phyloP scores from a whole-genome alignment of 53 echinoderm and acorn worm species.

The Patiria pectinifera region DNA sequence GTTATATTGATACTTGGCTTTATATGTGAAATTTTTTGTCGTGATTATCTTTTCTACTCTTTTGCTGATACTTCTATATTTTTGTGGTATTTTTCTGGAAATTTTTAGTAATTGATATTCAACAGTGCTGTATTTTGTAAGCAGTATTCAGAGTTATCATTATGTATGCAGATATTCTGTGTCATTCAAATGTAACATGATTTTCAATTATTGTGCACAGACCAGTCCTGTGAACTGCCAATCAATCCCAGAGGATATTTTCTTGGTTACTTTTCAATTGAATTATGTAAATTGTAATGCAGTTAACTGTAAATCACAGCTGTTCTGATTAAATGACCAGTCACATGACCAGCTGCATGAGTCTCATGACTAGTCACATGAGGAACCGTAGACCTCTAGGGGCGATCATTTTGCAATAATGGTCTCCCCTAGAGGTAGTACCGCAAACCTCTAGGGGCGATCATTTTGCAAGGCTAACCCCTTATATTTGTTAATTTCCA shows the following conservation, averaged over 20 bases:
- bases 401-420: too few relatives aligned
- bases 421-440: too few relatives aligned
- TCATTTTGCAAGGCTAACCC: too few relatives aligned
- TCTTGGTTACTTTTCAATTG: background rate
- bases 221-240: background rate
- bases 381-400: too few relatives aligned
- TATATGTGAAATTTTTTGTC: background rate
- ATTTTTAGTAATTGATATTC: slow-evolving; percentile 20
- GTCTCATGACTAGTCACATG: too few relatives aligned
- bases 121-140: background rate
- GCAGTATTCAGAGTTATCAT: background rate
- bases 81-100: background rate
- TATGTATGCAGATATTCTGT: slow-evolving; percentile 12
- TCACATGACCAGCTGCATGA: too few relatives aligned
- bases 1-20: too few relatives aligned
- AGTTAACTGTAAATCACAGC: too few relatives aligned
- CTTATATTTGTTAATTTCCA: too few relatives aligned
- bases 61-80: background rate
- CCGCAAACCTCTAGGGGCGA: too few relatives aligned
- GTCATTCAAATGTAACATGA: background rate
- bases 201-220: background rate
- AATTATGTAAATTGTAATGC: too few relatives aligned
- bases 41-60: background rate
- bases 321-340: too few relatives aligned
- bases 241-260: background rate